Evolutionary conservation across 2,888 invertebrate genomes (phyloP), one percentile per base, ranked within the genome.

Genomic region (Drosophila antonietae): DNA sequence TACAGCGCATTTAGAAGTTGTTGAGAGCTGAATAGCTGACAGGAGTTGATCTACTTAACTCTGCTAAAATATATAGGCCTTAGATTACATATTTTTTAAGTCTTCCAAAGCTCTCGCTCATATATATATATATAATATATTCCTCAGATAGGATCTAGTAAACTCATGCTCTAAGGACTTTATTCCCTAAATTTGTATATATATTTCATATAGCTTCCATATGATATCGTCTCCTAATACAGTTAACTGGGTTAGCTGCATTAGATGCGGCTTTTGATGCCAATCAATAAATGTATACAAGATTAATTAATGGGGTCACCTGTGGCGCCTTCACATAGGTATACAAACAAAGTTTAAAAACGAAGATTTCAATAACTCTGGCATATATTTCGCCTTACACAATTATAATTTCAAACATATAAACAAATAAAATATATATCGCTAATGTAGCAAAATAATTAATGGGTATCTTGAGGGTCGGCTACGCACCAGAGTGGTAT

Each of bases 401-500:
- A 53, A 53, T 41, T 39, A 31, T 18, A 31, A 28, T 12, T 18
- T 18, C 2, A 12, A 7, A 33, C 14, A 18, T 5, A 3, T 12
- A 15, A 53, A 23, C 2, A 15, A 2, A 33, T 28, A 28, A 28
- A 28, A 28, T 6, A 28, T 28, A 14, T 1, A 23, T n/a, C 44
- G n/a, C 2, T 35, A 8, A 35, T 12, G 3, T 0, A 14, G 2
- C 2, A 14, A 31, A 35, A 1, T 20, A 44, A 5, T 2, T 15
- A 49, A 31, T 9, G 18, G 10, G 3, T 15, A 15, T 49, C 15
- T 49, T 20, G 10, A 12, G 59, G 18, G n/a, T 44, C 15, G 41
- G 10, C 12, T 44, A 68, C 70, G 23, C 60, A 90, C 85, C 78
- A 76, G 31, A 2, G 73, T 37, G 0, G 78, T 37, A 20, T 90